Base-by-base conservation (phyloP, 2,113 vertebrate species). In the Trogon melanurus region DNA sequence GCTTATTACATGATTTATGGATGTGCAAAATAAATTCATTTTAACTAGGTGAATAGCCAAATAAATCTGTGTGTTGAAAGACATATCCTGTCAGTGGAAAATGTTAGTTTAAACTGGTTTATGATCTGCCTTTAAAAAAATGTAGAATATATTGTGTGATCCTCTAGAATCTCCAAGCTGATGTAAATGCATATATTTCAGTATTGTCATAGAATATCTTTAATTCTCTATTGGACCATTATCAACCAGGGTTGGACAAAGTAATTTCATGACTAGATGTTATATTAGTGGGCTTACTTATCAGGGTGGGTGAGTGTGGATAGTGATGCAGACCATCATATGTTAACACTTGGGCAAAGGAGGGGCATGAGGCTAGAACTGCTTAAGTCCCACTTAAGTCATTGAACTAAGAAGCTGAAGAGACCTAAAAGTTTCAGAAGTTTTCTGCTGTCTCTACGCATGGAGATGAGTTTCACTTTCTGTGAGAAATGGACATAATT, bases 301-400 rank as follows among this genome's bases (percentile, higher is more conserved):
- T 16, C 21, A 62, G 15, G 2, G 7, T 29, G 27, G 5, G 5
- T 11, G 4, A 2, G 1, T 51, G 56, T 25, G 34, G 6, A 11
- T 30, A 58, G 29, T 14, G 29, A 75, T 26, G 0, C 4, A 54
- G 44, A 54, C 4, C 4, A 54, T 7, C 8, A 18, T 2, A 32
- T 5, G 3, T 7, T 25, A 60, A 53, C 9, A 19, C 4, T 25
- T 65, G 10, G 11, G 11, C 0, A 5, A 65, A 61, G 9, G 11
- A 66, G 3, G 34, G 18, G 3, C 18, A 50, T 17, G 25, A 65
- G 9, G 10, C 20, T 22, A 70, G 29, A 57, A 12, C 0, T 73
- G 13, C 34, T 84, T 56, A 83, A 36, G 38, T 75, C 9, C 17
- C 13, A 26, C 45, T 51, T 56, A 38, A 53, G 10, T 25, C 2